phyloP scores from a whole-genome alignment of 2,888 invertebrate species.

The Ecdyonurus torrentis region DNA sequence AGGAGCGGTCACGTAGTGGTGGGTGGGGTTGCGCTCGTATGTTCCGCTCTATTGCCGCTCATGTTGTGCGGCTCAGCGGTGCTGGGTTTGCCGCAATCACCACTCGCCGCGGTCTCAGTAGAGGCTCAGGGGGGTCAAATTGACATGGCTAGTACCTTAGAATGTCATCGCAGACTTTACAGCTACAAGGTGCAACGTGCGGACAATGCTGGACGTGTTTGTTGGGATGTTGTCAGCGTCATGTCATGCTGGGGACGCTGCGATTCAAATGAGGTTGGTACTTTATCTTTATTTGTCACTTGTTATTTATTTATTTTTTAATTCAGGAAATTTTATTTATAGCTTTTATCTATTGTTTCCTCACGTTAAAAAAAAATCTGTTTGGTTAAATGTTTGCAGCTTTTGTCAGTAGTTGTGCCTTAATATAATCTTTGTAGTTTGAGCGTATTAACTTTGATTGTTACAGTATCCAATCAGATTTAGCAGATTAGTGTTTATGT shows the following conservation, averaged over 20 bases:
- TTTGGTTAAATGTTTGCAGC: too few species aligned
- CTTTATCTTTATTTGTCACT: too few species aligned
- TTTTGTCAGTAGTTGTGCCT: too few species aligned
- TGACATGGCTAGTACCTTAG: constrained; percentile 33
- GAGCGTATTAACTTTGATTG: too few species aligned
- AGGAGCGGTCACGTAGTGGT: not conserved
- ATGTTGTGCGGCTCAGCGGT: not conserved
- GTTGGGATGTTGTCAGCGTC: constrained; percentile 59
- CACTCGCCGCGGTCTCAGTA: too few species aligned
- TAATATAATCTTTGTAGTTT: too few species aligned
- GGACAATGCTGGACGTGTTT: constrained; percentile 44
- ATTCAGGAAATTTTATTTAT: too few species aligned
- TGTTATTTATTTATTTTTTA: too few species aligned
- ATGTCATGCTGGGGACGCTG: constrained; percentile 70
- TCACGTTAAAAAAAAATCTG: too few species aligned
- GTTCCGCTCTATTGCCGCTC: not conserved
- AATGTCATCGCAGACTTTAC: constrained; percentile 48
- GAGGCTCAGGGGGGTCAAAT: not conserved
- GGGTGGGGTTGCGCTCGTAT: not conserved
- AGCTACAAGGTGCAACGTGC: constrained; percentile 46
- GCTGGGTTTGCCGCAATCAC: not conserved
- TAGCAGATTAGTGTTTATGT: too few species aligned
- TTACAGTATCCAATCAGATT: too few species aligned
- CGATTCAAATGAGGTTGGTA: constrained; percentile 59
- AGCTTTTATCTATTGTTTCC: too few species aligned